These are phyloP conservation scores for Keiferia lycopersicella DNA, from an alignment of 2,888 invertebrate species.

Conservation along the genomic window DNA sequence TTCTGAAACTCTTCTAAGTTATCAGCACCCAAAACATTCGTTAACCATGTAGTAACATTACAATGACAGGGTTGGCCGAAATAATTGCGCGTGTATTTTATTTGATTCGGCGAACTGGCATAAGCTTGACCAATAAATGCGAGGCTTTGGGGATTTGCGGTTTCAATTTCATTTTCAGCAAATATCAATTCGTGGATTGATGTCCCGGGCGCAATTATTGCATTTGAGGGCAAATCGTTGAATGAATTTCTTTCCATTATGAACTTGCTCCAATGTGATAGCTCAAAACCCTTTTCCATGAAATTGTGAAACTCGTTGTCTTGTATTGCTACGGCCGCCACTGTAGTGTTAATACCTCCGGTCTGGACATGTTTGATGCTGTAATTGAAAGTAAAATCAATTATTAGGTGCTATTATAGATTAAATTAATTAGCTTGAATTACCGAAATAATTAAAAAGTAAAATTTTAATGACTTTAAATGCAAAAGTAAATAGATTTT, in stretches of 20 bases:
- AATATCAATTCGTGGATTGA: constrained; percentile 82
- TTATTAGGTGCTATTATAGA: neutral
- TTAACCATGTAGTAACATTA: constrained; percentile 81
- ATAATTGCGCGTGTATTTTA: constrained; percentile 82
- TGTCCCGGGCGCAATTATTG: constrained; percentile 73
- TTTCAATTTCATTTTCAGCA: constrained; percentile 70
- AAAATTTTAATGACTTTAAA: too few relatives aligned
- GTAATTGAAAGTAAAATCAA: constrained; percentile 49
- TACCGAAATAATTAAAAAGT: too few relatives aligned
- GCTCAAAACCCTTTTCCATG: constrained; percentile 80
- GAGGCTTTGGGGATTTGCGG: constrained; percentile 75
- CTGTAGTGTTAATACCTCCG: constrained; percentile 84
- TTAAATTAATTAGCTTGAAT: too few relatives aligned
- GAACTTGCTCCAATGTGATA: constrained; percentile 85
- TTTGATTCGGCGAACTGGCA: constrained; percentile 60
- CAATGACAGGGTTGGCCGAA: constrained; percentile 84
- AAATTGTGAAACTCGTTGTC: constrained; percentile 83
- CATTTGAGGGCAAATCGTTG: constrained; percentile 76
- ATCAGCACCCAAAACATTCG: constrained; percentile 63
- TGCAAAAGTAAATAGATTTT: too few relatives aligned
- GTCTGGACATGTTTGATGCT: constrained; percentile 83
- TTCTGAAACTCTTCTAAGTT: constrained; percentile 65
- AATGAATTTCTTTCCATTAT: constrained; percentile 85
- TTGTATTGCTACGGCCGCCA: constrained; percentile 81
- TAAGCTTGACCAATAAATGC: constrained; percentile 81